Evolutionary conservation across 92 coral and sea anemone species (phyloP), one percentile per base, ranked within the genome.

Genomic region (Epizoanthus stellaris): DNA sequence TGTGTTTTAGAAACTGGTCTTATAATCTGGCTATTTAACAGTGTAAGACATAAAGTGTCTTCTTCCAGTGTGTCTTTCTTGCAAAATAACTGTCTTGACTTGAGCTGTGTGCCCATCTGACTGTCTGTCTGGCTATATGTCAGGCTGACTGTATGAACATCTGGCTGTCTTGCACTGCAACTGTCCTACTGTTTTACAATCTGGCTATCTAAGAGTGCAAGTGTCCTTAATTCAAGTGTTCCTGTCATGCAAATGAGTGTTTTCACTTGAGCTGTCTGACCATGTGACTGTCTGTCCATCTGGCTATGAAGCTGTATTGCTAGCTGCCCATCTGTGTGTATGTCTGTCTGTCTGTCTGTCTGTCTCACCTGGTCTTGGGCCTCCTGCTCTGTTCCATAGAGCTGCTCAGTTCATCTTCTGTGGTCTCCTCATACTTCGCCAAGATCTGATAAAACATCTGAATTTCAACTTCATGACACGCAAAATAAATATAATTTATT

Each of bases 391-490:
- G 90, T 56, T 93, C 95, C 89, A 92, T 85, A 3, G 98, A 94
- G 58, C 94, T 88, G 52, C 92, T 91, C 64, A 90, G 92, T 69
- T 94, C 98, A 65, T 94, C 98, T 36, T 94, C 98, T 40, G 94
- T 94, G 5, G 89, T 85, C 66, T 94, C 94, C 19, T 94, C 98
- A 92, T 91, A 92, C 16, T 80, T 89, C 58, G 89, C 77, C 57
- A 94, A 77, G 2, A 94, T 87, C 98, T 94, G 84, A 52, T 13
- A 52, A 9, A 52, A 9, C 15, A 52, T 14, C 25, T 12, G n/a
- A 39, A 58, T 43, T 36, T 52, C 15, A 52, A 52, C 56, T 52
- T 5, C 13, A 52, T 13, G 49, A 4, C 49, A 52, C 0, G 2
- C 56, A 3, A 3, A 45, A 45, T 30, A 2, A 30, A 30, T 30